Evolutionary conservation across 2,888 invertebrate genomes (phyloP).

Genomic region (Plagodis pulveraria): DNA sequence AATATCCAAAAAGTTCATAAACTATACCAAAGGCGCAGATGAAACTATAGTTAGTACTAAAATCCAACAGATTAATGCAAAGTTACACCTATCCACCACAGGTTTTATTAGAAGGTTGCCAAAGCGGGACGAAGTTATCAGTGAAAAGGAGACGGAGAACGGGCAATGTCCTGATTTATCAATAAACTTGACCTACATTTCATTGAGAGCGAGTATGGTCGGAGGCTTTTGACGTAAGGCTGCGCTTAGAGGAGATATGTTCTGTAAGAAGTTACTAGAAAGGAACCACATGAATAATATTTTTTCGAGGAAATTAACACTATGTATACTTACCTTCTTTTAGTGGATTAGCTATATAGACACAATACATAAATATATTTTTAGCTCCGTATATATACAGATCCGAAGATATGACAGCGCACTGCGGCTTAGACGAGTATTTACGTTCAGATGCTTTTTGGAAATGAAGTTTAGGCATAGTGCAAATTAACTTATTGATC

Average conservation of each 20-base stretch:
- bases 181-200: conserved; percentile 84
- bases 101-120: conserved; percentile 32
- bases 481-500: too few species aligned
- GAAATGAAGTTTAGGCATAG: too few species aligned
- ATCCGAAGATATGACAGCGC: too few species aligned
- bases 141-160: conserved; percentile 45
- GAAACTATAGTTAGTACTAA: conserved; percentile 1
- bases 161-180: conserved; percentile 83
- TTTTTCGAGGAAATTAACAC: background rate
- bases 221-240: conserved; percentile 54
- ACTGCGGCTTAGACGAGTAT: too few species aligned
- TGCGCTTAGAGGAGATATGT: conserved; percentile 37
- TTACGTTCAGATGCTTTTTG: too few species aligned
- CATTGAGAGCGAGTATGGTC: conserved; percentile 72
- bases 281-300: background rate
- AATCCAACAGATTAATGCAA: background rate
- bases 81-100: background rate
- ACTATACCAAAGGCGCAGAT: background rate
- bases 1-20: too few species aligned
- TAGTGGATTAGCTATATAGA: too few species aligned
- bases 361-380: too few species aligned
- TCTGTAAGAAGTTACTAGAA: background rate
- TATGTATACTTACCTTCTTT: too few species aligned
- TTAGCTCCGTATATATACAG: too few species aligned
- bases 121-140: conserved; percentile 37